Evolutionary conservation across 2,797 vertebrate genomes (phyloP).

Genomic region (Lagocephalus sceleratus): DNA sequence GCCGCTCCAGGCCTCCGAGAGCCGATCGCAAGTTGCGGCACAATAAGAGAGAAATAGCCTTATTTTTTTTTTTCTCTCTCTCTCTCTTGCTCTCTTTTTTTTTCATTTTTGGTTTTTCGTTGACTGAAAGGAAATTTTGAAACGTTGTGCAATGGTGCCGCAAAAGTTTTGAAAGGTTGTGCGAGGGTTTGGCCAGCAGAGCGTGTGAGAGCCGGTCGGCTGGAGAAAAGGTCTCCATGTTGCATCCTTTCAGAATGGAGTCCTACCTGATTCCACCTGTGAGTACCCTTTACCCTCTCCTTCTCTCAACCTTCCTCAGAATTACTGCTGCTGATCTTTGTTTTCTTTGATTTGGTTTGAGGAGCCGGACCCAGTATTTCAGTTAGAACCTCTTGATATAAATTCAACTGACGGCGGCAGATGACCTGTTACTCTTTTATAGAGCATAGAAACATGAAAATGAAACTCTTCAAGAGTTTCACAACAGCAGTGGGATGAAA

Average conservation of each 20-base stretch:
- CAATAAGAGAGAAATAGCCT: conserved; percentile 43
- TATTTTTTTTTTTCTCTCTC: background rate
- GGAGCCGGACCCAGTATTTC: background rate
- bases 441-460: conserved; percentile 51
- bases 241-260: conserved; percentile 99
- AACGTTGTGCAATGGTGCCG: conserved; percentile 81
- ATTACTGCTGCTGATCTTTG: background rate
- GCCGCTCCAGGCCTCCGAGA: conserved; percentile 37
- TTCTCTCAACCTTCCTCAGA: background rate
- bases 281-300: conserved; percentile 75
- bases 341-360: conserved; percentile 5
- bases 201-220: conserved; percentile 46
- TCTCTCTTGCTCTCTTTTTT: no score
- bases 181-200: conserved; percentile 64
- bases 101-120: conserved; percentile 59
- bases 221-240: conserved; percentile 85
- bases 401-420: conserved; percentile 36
- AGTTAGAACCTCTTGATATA: conserved; percentile 24
- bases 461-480: conserved; percentile 68
- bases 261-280: conserved; percentile 95
- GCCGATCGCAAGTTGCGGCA: conserved; percentile 28
- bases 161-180: conserved; percentile 82
- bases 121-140: conserved; percentile 81
- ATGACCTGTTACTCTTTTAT: conserved; percentile 51
- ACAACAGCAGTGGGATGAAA: conserved; percentile 28